These are phyloP conservation scores for Catocala fraxini DNA, from an alignment of 2,888 invertebrate species.

Conservation along the genomic window DNA sequence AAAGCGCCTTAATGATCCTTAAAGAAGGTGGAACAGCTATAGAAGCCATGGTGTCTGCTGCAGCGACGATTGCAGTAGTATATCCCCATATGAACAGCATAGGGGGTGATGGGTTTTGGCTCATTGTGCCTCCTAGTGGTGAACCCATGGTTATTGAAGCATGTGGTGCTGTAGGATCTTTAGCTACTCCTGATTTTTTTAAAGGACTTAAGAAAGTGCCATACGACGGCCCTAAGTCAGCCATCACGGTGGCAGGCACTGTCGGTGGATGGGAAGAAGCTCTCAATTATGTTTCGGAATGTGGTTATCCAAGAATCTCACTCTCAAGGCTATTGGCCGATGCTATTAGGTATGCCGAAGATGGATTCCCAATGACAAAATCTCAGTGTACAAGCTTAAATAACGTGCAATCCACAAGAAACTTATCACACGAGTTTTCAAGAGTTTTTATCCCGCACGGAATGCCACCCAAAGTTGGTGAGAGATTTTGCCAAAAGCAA, in stretches of 20 bases:
- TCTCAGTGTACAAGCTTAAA: slow-evolving; percentile 51
- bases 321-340: slow-evolving; percentile 67
- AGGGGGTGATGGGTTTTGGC: slow-evolving; percentile 81
- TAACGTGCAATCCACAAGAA: slow-evolving; percentile 20
- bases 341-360: slow-evolving; percentile 76
- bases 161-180: slow-evolving; percentile 74
- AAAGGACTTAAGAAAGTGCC: slow-evolving; percentile 66
- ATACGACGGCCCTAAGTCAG: slow-evolving; percentile 69
- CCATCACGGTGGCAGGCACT: slow-evolving; percentile 77
- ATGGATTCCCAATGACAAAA: slow-evolving; percentile 71
- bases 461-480: slow-evolving; percentile 62
- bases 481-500: slow-evolving; percentile 68
- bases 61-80: slow-evolving; percentile 78
- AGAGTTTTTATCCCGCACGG: slow-evolving; percentile 64
- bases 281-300: slow-evolving; percentile 73
- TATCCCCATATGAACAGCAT: slow-evolving; percentile 81
- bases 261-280: slow-evolving; percentile 81
- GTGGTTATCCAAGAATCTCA: slow-evolving; percentile 70
- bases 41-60: slow-evolving; percentile 79
- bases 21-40: slow-evolving; percentile 79
- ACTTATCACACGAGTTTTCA: slow-evolving; percentile 55
- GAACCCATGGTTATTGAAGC: slow-evolving; percentile 78
- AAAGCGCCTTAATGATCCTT: slow-evolving; percentile 73
- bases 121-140: slow-evolving; percentile 75
- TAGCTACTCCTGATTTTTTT: slow-evolving; percentile 69